These are phyloP conservation scores for Noctuana brunneofusca DNA, from an alignment of 2,888 invertebrate species.

Conservation along the genomic window DNA sequence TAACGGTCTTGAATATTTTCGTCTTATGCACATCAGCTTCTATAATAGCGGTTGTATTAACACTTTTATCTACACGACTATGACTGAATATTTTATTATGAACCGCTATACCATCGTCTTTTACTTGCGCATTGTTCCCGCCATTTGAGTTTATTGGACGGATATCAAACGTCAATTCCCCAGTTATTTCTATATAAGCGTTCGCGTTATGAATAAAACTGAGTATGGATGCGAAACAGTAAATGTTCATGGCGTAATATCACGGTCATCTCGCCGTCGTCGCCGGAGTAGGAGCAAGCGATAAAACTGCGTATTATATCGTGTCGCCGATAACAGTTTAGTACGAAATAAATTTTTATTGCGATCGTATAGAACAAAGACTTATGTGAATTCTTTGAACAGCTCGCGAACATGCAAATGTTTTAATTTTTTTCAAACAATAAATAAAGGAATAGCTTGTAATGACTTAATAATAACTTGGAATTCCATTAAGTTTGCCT, in stretches of 20 bases:
- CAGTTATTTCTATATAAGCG: constrained; percentile 30
- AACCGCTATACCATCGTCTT: not conserved
- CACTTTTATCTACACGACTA: not conserved
- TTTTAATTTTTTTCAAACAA: too few relatives aligned
- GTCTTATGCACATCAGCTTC: not conserved
- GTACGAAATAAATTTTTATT: constrained; percentile 47
- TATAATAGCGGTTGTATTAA: not conserved
- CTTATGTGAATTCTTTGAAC: constrained; percentile 7
- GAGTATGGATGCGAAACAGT: constrained; percentile 29
- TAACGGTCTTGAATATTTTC: constrained; percentile 10
- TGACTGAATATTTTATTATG: not conserved
- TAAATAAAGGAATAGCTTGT: too few relatives aligned
- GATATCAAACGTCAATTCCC: constrained; percentile 37
- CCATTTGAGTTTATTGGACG: constrained; percentile 10
- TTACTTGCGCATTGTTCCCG: constrained; percentile 11
- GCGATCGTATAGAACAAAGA: constrained; percentile 17
- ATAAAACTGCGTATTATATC: constrained; percentile 34
- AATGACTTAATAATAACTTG: too few relatives aligned
- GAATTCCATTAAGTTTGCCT: too few relatives aligned
- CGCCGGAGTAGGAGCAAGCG: constrained; percentile 22
- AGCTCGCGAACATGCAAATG: not conserved
- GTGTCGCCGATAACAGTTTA: constrained; percentile 47
- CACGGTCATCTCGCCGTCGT: constrained; percentile 31
- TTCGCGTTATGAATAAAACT: constrained; percentile 31
- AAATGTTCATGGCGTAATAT: constrained; percentile 35